Evolutionary conservation across 2,888 invertebrate species (phyloP).

Genomic region (Drosophila birchii): DNA sequence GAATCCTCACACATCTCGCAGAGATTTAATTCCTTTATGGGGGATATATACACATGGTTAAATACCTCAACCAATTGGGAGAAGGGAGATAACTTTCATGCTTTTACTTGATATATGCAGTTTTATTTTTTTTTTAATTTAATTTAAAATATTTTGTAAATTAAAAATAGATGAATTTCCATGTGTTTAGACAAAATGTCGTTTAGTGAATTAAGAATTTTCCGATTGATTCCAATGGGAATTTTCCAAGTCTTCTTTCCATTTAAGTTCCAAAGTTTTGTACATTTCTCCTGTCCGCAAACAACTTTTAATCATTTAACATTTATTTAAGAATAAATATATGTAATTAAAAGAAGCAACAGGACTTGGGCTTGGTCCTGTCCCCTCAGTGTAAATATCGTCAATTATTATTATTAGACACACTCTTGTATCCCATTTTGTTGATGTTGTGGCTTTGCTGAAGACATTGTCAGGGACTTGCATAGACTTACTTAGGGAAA

Average conservation of each 20-base stretch:
- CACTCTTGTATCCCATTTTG: background rate
- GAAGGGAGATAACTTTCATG: background rate
- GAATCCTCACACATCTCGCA: conserved; percentile 13
- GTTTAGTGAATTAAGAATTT: background rate
- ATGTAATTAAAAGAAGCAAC: background rate
- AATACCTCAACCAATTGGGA: background rate
- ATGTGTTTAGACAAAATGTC: conserved; percentile 4
- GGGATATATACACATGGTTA: background rate
- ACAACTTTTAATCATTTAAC: background rate
- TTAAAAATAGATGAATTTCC: background rate
- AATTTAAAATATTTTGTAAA: too few species aligned
- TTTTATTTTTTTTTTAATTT: background rate
- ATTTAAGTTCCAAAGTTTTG: background rate
- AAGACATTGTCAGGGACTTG: conserved; percentile 16
- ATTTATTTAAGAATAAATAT: conserved; percentile 5
- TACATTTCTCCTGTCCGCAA: background rate
- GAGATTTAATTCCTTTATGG: background rate
- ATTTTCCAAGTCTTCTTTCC: too few species aligned
- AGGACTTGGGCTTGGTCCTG: background rate
- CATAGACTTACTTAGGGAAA: background rate
- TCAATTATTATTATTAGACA: conserved; percentile 29
- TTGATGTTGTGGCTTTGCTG: background rate
- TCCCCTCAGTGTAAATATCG: conserved; percentile 13
- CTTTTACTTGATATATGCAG: background rate
- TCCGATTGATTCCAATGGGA: background rate